Percentiles rank a stretch among this genome's conserved stretches.
Evolutionary conservation across 2,113 vertebrate genomes (phyloP).

Genomic region (Sinocyclocheilus anshuiensis): DNA sequence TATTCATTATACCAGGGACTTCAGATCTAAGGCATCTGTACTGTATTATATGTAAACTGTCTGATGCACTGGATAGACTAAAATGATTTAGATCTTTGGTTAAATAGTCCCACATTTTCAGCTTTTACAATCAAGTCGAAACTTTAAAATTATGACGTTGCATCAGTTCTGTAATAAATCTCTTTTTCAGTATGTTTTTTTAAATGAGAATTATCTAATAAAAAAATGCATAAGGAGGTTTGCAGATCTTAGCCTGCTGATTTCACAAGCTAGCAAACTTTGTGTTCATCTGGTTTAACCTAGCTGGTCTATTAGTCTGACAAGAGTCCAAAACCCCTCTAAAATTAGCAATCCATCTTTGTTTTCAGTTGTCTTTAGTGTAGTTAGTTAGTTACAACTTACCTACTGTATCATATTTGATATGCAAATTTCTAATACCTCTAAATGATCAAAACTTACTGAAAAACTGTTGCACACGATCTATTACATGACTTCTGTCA

Average conservation of each 20-base stretch:
- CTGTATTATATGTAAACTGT: neutral
- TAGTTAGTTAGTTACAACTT: neutral
- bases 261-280: neutral
- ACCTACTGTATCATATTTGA: too few relatives aligned
- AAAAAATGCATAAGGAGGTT: too few relatives aligned
- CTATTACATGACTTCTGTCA: too few relatives aligned
- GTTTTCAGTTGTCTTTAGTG: neutral
- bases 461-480: too few relatives aligned
- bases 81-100: neutral
- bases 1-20: neutral
- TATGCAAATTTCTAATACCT: too few relatives aligned
- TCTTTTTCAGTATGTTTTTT: neutral
- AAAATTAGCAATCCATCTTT: neutral
- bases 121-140: neutral
- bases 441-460: too few relatives aligned
- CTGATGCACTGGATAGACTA: neutral
- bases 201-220: neutral
- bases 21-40: slow-evolving; percentile 1
- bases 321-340: neutral
- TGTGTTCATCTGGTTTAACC: neutral
- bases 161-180: neutral
- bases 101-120: neutral
- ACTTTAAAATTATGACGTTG: neutral
- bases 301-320: neutral
- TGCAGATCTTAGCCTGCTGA: too few relatives aligned